These are phyloP conservation scores for Microcebus ravelobensis DNA, from an alignment of 2,113 vertebrate species.

Conservation along the genomic window DNA sequence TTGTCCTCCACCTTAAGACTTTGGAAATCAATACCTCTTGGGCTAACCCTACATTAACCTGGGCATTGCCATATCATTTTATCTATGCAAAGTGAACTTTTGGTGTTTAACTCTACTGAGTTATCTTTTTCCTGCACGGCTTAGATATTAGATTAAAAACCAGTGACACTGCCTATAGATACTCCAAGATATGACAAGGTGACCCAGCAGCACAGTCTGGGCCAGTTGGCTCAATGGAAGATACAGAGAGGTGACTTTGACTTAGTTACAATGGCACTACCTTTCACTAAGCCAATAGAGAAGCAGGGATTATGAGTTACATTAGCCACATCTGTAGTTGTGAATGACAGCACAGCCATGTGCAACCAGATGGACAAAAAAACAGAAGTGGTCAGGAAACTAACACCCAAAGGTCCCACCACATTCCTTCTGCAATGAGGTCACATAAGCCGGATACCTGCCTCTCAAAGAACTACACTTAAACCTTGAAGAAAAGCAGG, in stretches of 20 bases:
- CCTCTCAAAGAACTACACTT: neutral
- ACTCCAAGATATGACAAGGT: neutral
- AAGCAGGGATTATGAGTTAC: neutral
- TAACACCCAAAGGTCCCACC: neutral
- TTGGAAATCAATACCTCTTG: neutral
- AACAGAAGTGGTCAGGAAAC: neutral
- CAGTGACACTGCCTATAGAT: neutral
- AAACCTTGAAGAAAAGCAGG: neutral
- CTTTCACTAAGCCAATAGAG: neutral
- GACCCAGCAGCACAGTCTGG: neutral
- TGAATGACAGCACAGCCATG: neutral
- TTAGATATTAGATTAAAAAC: neutral
- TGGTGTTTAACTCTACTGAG: neutral
- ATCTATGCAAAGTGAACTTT: neutral
- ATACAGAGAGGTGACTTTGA: neutral
- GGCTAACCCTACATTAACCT: neutral
- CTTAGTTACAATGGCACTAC: neutral
- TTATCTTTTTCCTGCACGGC: neutral
- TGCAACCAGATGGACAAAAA: neutral
- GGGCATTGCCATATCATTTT: neutral
- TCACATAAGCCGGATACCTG: neutral
- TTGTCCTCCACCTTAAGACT: neutral
- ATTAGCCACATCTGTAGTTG: neutral
- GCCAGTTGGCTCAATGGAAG: neutral
- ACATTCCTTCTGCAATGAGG: neutral